These are phyloP conservation scores for Heteromyza rotundicornis DNA, from an alignment of 2,888 invertebrate genomes.

Conservation along the genomic window DNA sequence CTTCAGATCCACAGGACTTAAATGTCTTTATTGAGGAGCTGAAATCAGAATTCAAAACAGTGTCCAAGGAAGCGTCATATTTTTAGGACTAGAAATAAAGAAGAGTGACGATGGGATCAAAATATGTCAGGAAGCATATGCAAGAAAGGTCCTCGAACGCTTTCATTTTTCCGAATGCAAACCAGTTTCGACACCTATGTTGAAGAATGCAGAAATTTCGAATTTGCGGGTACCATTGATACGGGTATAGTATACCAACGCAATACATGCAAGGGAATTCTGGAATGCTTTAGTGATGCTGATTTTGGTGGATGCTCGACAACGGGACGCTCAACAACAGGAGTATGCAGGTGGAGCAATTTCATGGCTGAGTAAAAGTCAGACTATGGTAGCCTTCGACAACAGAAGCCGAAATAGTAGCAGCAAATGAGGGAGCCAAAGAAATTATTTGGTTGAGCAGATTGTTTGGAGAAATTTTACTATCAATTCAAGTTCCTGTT, in stretches of 20 bases:
- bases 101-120: slow-evolving; percentile 14
- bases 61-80: slow-evolving; percentile 42
- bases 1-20: slow-evolving; percentile 22
- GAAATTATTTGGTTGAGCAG: slow-evolving; percentile 46
- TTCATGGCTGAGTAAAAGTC: slow-evolving; percentile 33
- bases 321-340: too few relatives aligned
- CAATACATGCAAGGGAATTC: too few relatives aligned
- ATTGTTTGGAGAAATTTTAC: slow-evolving; percentile 38
- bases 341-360: too few relatives aligned
- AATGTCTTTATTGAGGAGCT: not conserved
- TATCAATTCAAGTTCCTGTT: slow-evolving; percentile 22
- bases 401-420: slow-evolving; percentile 40
- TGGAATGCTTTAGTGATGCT: too few relatives aligned
- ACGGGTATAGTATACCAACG: too few relatives aligned
- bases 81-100: slow-evolving; percentile 35
- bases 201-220: slow-evolving; percentile 18
- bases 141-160: slow-evolving; percentile 17
- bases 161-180: slow-evolving; percentile 16
- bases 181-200: slow-evolving; percentile 12
- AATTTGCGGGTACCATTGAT: too few relatives aligned
- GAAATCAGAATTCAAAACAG: slow-evolving; percentile 53
- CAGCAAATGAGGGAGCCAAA: slow-evolving; percentile 44
- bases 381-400: slow-evolving; percentile 40
- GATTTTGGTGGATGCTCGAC: too few relatives aligned
- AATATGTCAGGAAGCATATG: slow-evolving; percentile 19